Evolutionary conservation across 2,113 vertebrate genomes (phyloP), one percentile per base, ranked within the genome.

Genomic region (Ariopsis seemanni): DNA sequence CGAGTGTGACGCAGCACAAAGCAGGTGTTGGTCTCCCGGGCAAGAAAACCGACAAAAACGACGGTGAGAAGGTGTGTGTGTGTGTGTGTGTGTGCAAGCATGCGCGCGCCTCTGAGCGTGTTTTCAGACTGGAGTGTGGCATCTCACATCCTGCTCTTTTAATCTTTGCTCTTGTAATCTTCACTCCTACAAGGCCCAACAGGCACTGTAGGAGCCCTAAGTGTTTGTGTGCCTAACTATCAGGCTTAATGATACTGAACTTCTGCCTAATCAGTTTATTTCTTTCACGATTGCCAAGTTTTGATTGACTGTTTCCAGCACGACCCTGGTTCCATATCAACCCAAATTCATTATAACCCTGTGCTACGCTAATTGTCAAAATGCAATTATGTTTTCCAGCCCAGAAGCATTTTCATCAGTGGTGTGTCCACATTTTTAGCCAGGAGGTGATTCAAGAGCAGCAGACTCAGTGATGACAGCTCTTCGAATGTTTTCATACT

Each of bases 181-280:
- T 57, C 55, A 3, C 10, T 10, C 55, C 12, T 57, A 69, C 11
- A 62, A 22, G 22, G 20, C 22, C 25, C 42, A 67, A 57, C 52
- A 82, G 85, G 14, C 53, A 86, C 78, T 71, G 53, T 60, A 71
- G 74, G 20, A 60, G 15, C 22, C 52, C 4, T 11, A 8, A 34
- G n/a, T 50, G 9, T 77, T 63, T 63, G 27, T 58, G 48, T 27
- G 60, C 65, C 53, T 72, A 82, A 82, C 65, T 71, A 34, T 71
- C 14, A 69, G 25, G 25, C 85, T 67, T 82, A 82, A 81, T 87
- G 85, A 58, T 60, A 87, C 25, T 62, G 78, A 87, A 86, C 58
- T 52, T 72, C 78, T 82, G 30, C 52, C 85, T 72, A 82, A 71
- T 87, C 78, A 34, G 9, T 69, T 48, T 71, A 82, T 60, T 22